phyloP scores from a whole-genome alignment of 2,888 invertebrate species.

The Abrostola tripartita region DNA sequence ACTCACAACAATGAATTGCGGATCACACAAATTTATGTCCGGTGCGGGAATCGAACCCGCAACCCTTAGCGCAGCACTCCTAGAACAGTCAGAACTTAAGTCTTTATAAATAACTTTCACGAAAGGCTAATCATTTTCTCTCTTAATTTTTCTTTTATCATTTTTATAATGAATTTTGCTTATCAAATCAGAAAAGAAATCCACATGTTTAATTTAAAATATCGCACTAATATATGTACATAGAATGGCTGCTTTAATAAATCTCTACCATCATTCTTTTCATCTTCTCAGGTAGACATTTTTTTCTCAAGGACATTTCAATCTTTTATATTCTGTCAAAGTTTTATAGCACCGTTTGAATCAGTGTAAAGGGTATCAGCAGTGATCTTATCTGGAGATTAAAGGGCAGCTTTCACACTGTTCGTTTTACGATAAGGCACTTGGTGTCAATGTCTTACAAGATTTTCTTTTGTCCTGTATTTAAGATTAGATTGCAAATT shows the following conservation, averaged over 20 bases:
- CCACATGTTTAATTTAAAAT: slow-evolving; percentile 8
- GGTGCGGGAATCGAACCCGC: no score
- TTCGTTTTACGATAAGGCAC: slow-evolving; percentile 25
- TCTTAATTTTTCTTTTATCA: background rate
- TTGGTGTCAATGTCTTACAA: slow-evolving; percentile 25
- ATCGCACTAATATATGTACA: background rate
- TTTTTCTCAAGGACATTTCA: slow-evolving; percentile 42
- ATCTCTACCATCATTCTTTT: slow-evolving; percentile 14
- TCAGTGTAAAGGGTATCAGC: slow-evolving; percentile 30
- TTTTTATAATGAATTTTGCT: background rate
- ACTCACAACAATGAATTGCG: no score
- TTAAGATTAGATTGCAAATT: slow-evolving; percentile 1
- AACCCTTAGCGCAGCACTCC: no score
- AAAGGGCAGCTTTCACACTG: slow-evolving; percentile 38
- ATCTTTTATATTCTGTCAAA: slow-evolving; percentile 8
- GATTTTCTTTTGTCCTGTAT: slow-evolving; percentile 8
- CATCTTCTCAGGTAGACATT: slow-evolving; percentile 46
- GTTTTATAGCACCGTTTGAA: slow-evolving; percentile 34
- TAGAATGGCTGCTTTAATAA: no score
- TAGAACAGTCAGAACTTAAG: no score
- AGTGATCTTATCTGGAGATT: slow-evolving; percentile 45
- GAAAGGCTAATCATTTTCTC: background rate
- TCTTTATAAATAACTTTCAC: no score
- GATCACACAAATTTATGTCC: no score
- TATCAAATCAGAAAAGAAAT: slow-evolving; percentile 3